Percentiles rank a stretch among this genome's conserved stretches.
These are phyloP conservation scores for Drosophila emarginata DNA, from an alignment of 2,888 invertebrate species.

Conservation along the genomic window DNA sequence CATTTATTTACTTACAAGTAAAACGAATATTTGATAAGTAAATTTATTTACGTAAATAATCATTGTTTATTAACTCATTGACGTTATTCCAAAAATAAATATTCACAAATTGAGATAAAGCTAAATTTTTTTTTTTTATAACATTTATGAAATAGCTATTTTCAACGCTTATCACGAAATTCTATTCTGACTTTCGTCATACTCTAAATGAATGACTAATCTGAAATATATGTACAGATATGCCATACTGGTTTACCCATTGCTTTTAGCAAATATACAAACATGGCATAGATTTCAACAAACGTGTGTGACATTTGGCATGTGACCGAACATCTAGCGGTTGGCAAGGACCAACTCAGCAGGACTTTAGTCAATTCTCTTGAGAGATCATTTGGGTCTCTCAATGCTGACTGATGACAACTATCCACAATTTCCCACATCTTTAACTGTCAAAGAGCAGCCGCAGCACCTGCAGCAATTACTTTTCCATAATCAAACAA, in stretches of 20 bases:
- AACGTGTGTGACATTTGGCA: slow-evolving; percentile 64
- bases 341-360: slow-evolving; percentile 10
- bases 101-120: too few species aligned
- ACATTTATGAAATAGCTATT: too few species aligned
- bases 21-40: too few species aligned
- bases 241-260: background rate
- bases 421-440: slow-evolving; percentile 17
- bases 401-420: slow-evolving; percentile 33
- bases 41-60: too few species aligned
- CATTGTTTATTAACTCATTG: too few species aligned
- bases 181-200: background rate
- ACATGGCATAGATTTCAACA: slow-evolving; percentile 69
- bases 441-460: background rate
- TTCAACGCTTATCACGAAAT: too few species aligned
- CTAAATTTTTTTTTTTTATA: too few species aligned
- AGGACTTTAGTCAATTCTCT: slow-evolving; percentile 31
- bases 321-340: slow-evolving; percentile 36
- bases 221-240: background rate
- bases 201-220: background rate
- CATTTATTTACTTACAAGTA: too few species aligned
- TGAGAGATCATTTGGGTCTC: slow-evolving; percentile 45
- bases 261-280: slow-evolving; percentile 12
- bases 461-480: slow-evolving; percentile 53
- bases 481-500: slow-evolving; percentile 22
- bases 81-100: too few species aligned